Conservation (phyloP, 2,888 invertebrate species). For the Tetranychus truncatus region DNA sequence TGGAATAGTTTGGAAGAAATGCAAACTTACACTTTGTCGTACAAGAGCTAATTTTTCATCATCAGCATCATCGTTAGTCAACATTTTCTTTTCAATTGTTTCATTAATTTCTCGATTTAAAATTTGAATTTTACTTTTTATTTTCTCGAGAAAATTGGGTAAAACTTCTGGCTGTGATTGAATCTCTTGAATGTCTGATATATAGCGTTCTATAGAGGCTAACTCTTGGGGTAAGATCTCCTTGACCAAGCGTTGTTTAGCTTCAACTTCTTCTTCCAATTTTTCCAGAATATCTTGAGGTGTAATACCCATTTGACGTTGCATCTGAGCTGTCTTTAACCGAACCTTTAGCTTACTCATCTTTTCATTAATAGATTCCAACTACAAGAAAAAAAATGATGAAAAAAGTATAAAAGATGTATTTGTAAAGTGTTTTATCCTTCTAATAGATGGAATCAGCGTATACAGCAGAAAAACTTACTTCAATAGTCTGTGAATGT, state of each 20-base stretch:
- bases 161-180: slow-evolving; percentile 10
- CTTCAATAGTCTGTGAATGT: slow-evolving; percentile 13
- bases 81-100: slow-evolving; percentile 50
- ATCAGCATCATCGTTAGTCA: slow-evolving; percentile 43
- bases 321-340: neutral
- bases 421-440: neutral
- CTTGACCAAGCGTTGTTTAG: slow-evolving; percentile 52
- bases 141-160: slow-evolving; percentile 15
- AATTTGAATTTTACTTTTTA: slow-evolving; percentile 35
- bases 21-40: slow-evolving; percentile 46
- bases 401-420: neutral
- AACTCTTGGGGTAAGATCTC: slow-evolving; percentile 62
- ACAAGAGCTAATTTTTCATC: slow-evolving; percentile 58
- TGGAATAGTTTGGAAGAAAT: neutral
- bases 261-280: slow-evolving; percentile 54
- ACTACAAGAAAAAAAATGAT: neutral
- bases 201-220: slow-evolving; percentile 43
- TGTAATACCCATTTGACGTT: neutral
- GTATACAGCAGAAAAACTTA: neutral
- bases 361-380: neutral
- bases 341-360: neutral
- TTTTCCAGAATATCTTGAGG: slow-evolving; percentile 38
- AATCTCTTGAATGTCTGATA: slow-evolving; percentile 37
- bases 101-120: slow-evolving; percentile 46
- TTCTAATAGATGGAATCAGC: neutral